Evolutionary conservation across 35 echinoderm and acorn worm genomes (phyloP), one percentile per base, ranked within the genome.

Genomic region (Heliocidaris tuberculata): DNA sequence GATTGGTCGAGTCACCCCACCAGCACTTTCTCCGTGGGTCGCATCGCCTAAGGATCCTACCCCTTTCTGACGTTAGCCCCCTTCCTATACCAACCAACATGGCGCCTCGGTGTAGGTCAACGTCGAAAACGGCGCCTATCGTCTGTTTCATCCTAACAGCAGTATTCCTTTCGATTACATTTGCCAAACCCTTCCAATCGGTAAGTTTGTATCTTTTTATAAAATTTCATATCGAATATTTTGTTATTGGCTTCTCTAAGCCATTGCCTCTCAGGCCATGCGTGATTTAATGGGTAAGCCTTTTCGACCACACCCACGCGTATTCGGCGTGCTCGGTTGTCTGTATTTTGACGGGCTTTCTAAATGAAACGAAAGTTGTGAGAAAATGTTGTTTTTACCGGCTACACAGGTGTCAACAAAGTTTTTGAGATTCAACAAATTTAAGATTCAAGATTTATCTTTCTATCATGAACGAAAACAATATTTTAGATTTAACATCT

Each of bases 301-400:
- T 42, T 24, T 88, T 35, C 17, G 86, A 48, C 86, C 86, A 88
- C 86, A 88, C 86, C 86, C 86, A 88, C 31, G 86, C 86, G 47
- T 13, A 13, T 48, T 48, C 86, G 47, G 47, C 31, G 86, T 6
- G 86, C 86, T 35, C 5, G 31, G 86, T 24, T 86, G n/a, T 30
- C 13, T 88, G 31, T 88, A 88, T 35, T 88, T 48, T 35, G 86
- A 35, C 86, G 3, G 31, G 31, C 27, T 35, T 88, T 48, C 86
- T 88, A 1, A 88, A 24, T 27, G 9, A 88, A 32, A 24, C 2
- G 11, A 88, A 48, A 88, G 47, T 88, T 48, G 0, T 19, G 31
- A n/a, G n/a, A n/a, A n/a, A 88, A 31, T 13, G 86, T 32, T 48
- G 4, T n/a, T 31, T 13, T 31, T 88, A 31, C 31, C 13, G n/a